A percentile compares a stretch with the other conserved stretches of the same genome.
These are phyloP conservation scores for Selenia dentaria DNA, from an alignment of 2,888 invertebrate genomes.

Conservation along the genomic window DNA sequence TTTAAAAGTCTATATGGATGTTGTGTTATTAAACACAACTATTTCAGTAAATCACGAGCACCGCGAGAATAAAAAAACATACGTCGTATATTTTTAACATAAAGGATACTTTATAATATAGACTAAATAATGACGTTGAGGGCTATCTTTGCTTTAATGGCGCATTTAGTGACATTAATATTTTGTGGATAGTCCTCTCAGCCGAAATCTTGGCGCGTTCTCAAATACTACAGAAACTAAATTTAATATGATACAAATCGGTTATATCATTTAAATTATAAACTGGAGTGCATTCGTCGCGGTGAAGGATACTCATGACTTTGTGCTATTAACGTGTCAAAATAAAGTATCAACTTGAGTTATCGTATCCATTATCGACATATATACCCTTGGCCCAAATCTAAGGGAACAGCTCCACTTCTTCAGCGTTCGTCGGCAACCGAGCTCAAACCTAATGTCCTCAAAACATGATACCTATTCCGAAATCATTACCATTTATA, in stretches of 20 bases:
- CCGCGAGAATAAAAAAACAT: constrained; percentile 37
- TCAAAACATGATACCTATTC: constrained; percentile 39
- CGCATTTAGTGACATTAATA: constrained; percentile 66
- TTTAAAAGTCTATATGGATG: constrained; percentile 33
- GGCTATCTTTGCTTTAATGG: constrained; percentile 64
- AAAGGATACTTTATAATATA: constrained; percentile 53
- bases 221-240: constrained; percentile 63
- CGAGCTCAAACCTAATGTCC: constrained; percentile 35
- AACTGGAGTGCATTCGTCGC: constrained; percentile 39
- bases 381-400: background rate
- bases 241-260: constrained; percentile 56
- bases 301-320: constrained; percentile 15
- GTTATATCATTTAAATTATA: constrained; percentile 43
- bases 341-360: too few species aligned
- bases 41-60: constrained; percentile 38
- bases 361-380: background rate
- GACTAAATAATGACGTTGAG: constrained; percentile 55
- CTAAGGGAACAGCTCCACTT: constrained; percentile 2
- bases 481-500: constrained; percentile 50
- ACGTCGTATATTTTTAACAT: constrained; percentile 40
- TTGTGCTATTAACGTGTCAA: too few species aligned
- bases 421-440: constrained; percentile 12
- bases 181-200: constrained; percentile 60
- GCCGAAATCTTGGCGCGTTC: constrained; percentile 68
- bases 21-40: constrained; percentile 33